phyloP scores from a whole-genome alignment of 2,113 vertebrate species.

The Petaurus breviceps region DNA sequence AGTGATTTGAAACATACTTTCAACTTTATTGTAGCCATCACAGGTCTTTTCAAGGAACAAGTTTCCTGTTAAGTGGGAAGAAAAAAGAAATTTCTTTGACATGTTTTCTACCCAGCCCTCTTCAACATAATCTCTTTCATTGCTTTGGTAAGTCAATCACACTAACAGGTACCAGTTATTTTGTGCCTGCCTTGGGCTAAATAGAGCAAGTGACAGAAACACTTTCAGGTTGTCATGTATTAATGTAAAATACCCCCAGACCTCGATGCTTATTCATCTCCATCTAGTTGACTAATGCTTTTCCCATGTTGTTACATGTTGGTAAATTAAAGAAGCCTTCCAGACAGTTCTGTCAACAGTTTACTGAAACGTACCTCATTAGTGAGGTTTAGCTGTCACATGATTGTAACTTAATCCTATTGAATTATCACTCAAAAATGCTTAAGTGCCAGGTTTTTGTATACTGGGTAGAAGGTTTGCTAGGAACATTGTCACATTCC shows the following conservation, averaged over 20 bases:
- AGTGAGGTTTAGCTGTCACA: conserved; percentile 86
- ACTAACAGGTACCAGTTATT: conserved; percentile 83
- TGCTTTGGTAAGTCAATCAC: conserved; percentile 85
- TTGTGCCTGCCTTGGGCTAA: conserved; percentile 85
- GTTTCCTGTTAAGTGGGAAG: conserved; percentile 66
- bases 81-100: conserved; percentile 69
- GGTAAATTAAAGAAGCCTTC: conserved; percentile 89
- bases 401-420: conserved; percentile 87
- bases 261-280: conserved; percentile 89
- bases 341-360: conserved; percentile 91
- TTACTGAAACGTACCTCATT: conserved; percentile 90
- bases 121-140: conserved; percentile 78
- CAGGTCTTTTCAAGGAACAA: conserved; percentile 65
- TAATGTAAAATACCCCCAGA: conserved; percentile 88
- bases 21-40: conserved; percentile 49
- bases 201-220: conserved; percentile 88
- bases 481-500: conserved; percentile 74
- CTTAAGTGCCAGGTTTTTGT: conserved; percentile 84
- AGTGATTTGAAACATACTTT: conserved; percentile 67
- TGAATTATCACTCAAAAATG: conserved; percentile 89
- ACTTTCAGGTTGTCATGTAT: conserved; percentile 89
- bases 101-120: conserved; percentile 70
- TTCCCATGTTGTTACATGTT: conserved; percentile 88
- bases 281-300: conserved; percentile 90
- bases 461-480: conserved; percentile 82